Evolutionary conservation across 2,888 invertebrate species (phyloP), one percentile per base, ranked within the genome.

Genomic region (Andrena chrysosceles): DNA sequence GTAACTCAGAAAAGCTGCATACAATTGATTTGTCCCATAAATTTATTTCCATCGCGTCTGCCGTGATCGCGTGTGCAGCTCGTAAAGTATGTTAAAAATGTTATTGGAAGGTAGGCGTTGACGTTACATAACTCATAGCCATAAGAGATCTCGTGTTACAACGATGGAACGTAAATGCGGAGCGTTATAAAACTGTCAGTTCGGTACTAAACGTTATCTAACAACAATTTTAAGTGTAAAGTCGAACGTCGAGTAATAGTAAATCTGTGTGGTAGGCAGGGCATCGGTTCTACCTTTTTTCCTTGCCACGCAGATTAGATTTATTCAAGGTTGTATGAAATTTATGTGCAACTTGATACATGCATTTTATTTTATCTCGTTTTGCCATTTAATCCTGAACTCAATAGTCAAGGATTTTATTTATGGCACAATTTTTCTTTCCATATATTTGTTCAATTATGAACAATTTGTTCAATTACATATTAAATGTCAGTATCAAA

Each of bases 101-200:
- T 67, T 63, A 68, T 77, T 72, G 49, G 20, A 59, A 20, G 23
- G 33, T 49, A 77, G 33, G 64, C 59, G 77, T 59, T 64, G 48
- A 59, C 48, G 64, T 64, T 56, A 20, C 75, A 69, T 54, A 76
- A 79, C 68, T 79, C 63, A 49, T 10, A 20, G 29, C 2, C 69
- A 49, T 42, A 59, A 64, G 64, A 54, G 64, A 76, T 79, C 49
- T 66, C 64, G 59, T 33, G 64, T 60, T 59, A 52, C 23, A 70
- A 79, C 48, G 33, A 20, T 0, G 23, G 33, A 63, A 52, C 76
- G 49, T 63, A 75, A 69, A 79, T 75, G 48, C 31, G 8, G 10
- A 49, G 48, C 71, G 49, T 29, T 79, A 42, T 76, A 76, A 79
- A 76, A 31, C 76, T 49, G 69, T 79, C 76, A 69, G 31, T 59